A percentile compares a stretch with the other conserved stretches of the same genome.
These are phyloP conservation scores for Neogale vison DNA, from an alignment of 2,113 vertebrate species.

Conservation along the genomic window DNA sequence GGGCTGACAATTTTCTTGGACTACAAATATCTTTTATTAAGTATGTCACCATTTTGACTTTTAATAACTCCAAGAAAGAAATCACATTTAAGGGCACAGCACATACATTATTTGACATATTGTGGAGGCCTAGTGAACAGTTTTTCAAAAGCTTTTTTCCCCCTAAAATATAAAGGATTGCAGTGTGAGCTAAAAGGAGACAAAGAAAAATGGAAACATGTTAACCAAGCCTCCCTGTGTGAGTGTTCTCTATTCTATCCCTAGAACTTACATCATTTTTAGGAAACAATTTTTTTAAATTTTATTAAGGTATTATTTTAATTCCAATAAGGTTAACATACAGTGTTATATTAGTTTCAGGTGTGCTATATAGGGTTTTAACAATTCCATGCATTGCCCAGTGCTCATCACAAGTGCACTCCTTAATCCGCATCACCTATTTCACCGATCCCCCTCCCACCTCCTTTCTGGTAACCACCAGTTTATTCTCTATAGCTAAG, in stretches of 20 bases:
- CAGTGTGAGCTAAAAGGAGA: not conserved
- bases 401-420: not conserved
- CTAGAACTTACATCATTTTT: not conserved
- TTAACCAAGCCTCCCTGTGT: not conserved
- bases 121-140: not conserved
- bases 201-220: constrained; percentile 29
- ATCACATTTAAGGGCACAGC: not conserved
- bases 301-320: not conserved
- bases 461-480: not conserved
- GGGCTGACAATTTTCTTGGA: not conserved
- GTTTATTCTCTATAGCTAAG: not conserved
- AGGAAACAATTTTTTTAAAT: not conserved
- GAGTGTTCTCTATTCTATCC: not conserved
- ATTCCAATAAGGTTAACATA: not conserved
- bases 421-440: not conserved
- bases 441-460: not conserved
- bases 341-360: not conserved
- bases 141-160: not conserved
- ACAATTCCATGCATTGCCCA: not conserved
- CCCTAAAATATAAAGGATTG: not conserved
- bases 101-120: not conserved
- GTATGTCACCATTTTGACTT: not conserved
- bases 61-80: not conserved
- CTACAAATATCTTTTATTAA: not conserved
- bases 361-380: not conserved